Conservation (phyloP, 2,113 vertebrate genomes). For the Solea senegalensis region DNA sequence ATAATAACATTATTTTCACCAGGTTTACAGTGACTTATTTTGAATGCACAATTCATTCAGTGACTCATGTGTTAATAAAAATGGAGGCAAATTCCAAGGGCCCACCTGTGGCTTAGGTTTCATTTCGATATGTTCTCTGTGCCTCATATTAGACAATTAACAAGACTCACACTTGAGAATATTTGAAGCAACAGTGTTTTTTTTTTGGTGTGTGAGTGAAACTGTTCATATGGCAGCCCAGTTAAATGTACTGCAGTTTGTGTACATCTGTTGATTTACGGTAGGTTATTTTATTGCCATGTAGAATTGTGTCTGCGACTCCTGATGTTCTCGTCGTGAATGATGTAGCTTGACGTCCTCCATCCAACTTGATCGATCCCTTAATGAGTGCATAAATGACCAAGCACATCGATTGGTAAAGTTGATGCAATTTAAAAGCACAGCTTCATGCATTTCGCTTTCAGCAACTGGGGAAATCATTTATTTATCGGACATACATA, state of each 20-base stretch:
- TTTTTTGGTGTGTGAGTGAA: background rate
- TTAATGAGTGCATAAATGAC: conserved; percentile 4
- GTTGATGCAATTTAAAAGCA: background rate
- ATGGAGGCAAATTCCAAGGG: too few relatives aligned
- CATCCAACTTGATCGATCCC: conserved; percentile 15
- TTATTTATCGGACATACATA: conserved; percentile 31
- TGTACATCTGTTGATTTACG: background rate
- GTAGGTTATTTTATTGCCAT: background rate
- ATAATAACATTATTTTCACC: too few relatives aligned
- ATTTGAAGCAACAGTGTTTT: background rate
- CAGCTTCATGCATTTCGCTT: conserved; percentile 22
- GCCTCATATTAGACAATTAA: too few relatives aligned
- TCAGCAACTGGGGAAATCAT: background rate
- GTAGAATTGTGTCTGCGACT: background rate
- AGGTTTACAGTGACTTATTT: too few relatives aligned
- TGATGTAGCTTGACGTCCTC: background rate
- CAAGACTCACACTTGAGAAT: too few relatives aligned
- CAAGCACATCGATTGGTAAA: conserved; percentile 19
- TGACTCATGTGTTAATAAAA: too few relatives aligned
- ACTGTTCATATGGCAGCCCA: background rate
- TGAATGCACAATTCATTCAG: too few relatives aligned
- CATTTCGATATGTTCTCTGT: too few relatives aligned
- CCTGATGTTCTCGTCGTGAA: conserved; percentile 1
- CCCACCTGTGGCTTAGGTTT: too few relatives aligned
- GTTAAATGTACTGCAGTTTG: background rate